Base-by-base conservation (phyloP, 2,113 vertebrate genomes). In the Riparia riparia region DNA sequence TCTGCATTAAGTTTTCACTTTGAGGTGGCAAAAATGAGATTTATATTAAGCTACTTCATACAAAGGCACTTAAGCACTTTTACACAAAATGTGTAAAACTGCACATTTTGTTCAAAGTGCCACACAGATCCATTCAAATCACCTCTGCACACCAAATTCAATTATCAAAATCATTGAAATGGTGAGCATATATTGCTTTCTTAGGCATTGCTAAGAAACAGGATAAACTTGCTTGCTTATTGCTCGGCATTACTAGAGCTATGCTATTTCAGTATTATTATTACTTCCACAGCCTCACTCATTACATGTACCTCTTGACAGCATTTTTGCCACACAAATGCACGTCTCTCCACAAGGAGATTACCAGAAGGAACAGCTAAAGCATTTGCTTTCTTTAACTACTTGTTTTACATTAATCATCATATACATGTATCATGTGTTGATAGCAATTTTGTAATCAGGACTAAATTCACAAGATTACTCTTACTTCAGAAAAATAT, bases 281-380 rank as follows among this genome's bases (percentile, higher is more conserved):
- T 26, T 73, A 73, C 21, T 77, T 50, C 29, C 18, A 47, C 5
- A 78, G 39, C 6, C 16, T 79, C 39, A 29, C 45, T 87, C 3
- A 0, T 44, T 51, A 82, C 39, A 22, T 0, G 0, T 6, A 31
- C 12, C 34, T 60, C 66, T 44, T 29, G 6, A 87, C 25, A 90
- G 32, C 25, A 66, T 50, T 79, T 79, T 73, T 82, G 39, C 25
- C 44, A 34, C 5, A 10, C 2, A 42, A 28, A 44, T 41, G 25
- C 22, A 84, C 47, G 26, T 51, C 13, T 74, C 47, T 60, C 32
- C 50, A 51, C 12, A 64, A 34, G 16, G 42, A 80, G 37, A 13
- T 16, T 16, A 56, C 2, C 19, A 71, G 17, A 87, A 58, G 9
- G 37, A 95, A 76, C 1, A 72, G 34, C 22, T 69, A 26, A 70